Evolutionary conservation across 2,888 invertebrate genomes (phyloP).

Genomic region (Odiellus spinosus): DNA sequence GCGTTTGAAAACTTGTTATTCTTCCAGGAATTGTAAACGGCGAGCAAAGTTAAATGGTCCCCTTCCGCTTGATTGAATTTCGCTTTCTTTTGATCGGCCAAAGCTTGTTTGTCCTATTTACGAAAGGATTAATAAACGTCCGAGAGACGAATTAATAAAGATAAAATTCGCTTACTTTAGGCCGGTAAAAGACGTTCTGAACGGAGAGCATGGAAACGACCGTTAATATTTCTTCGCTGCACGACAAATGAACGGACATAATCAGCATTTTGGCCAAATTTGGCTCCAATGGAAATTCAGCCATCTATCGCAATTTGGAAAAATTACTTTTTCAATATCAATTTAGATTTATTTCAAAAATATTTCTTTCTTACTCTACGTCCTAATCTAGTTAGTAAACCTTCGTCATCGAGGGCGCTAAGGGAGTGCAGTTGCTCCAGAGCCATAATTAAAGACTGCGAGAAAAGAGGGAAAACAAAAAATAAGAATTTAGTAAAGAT

Average conservation of each 20-base stretch:
- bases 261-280: slow-evolving; percentile 96
- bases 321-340: slow-evolving; percentile 26
- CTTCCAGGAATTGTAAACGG: slow-evolving; percentile 98
- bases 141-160: no score
- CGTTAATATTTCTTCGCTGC: slow-evolving; percentile 94
- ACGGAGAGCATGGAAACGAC: slow-evolving; percentile 98
- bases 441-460: slow-evolving; percentile 73
- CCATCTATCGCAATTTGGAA: slow-evolving; percentile 48
- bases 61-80: slow-evolving; percentile 99
- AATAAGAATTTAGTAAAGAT: background rate
- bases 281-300: slow-evolving; percentile 96
- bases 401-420: slow-evolving; percentile 89
- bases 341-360: slow-evolving; percentile 1
- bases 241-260: slow-evolving; percentile 94
- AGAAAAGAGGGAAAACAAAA: background rate
- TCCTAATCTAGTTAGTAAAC: slow-evolving; percentile 40
- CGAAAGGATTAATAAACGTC: background rate
- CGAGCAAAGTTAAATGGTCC: slow-evolving; percentile 89
- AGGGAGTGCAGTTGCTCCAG: slow-evolving; percentile 91
- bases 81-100: slow-evolving; percentile 97
- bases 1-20: slow-evolving; percentile 97
- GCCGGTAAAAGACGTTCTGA: slow-evolving; percentile 89
- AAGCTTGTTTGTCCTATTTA: slow-evolving; percentile 69
- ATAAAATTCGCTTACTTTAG: slow-evolving; percentile 30
- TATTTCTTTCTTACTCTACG: slow-evolving; percentile 35